Percentiles rank a stretch among this genome's conserved stretches.
These are phyloP conservation scores for Threskiornis aethiopicus DNA, from an alignment of 2,797 vertebrate species.

Conservation along the genomic window DNA sequence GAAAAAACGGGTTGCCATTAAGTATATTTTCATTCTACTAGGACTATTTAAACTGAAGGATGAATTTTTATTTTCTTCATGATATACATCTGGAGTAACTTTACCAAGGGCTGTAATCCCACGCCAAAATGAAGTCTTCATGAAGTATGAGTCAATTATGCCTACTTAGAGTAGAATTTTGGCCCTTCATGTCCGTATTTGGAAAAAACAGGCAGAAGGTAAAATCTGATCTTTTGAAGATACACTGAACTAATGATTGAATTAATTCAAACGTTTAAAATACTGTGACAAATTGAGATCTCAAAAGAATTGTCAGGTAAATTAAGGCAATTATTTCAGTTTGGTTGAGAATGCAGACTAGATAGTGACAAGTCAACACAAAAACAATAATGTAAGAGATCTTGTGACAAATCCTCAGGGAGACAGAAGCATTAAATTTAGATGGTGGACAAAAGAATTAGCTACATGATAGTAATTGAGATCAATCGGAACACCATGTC, in stretches of 20 bases:
- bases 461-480: slow-evolving; percentile 70
- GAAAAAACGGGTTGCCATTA: background rate
- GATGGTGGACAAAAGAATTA: slow-evolving; percentile 68
- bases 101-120: background rate
- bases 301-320: background rate
- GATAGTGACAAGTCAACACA: slow-evolving; percentile 19
- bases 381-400: background rate
- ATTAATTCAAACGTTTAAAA: background rate
- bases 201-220: background rate
- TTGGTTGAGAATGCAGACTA: background rate
- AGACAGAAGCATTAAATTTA: slow-evolving; percentile 64
- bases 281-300: background rate
- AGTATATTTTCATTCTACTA: background rate
- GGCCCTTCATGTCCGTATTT: background rate
- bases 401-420: slow-evolving; percentile 47
- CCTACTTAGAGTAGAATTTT: background rate
- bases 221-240: background rate
- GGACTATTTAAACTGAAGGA: background rate
- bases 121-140: background rate
- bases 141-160: background rate
- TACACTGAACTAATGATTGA: background rate
- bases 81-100: background rate
- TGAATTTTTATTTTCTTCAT: background rate
- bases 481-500: slow-evolving; percentile 58
- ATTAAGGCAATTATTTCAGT: slow-evolving; percentile 41